A percentile compares a stretch with the other conserved stretches of the same genome.
phyloP scores from a whole-genome alignment of 2,797 vertebrate genomes.

The Pipistrellus pipistrellus region DNA sequence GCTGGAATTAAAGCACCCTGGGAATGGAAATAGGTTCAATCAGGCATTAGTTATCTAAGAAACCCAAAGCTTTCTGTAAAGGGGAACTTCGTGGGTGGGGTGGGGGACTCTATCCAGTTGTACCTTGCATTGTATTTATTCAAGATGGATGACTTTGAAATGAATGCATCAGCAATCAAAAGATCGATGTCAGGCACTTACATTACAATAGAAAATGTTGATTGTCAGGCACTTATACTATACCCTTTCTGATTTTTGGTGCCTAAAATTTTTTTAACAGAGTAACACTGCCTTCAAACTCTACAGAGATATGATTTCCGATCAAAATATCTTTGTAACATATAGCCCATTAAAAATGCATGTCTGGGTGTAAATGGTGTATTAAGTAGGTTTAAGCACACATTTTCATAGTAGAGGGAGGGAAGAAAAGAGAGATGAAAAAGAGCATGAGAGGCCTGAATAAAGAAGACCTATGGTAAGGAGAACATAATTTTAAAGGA shows the following conservation, averaged over 20 bases:
- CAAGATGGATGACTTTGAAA: not conserved
- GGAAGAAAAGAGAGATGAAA: not conserved
- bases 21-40: not conserved
- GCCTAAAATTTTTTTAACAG: not conserved
- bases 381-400: not conserved
- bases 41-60: not conserved
- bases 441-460: not conserved
- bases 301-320: conserved; percentile 19
- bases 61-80: not conserved
- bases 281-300: not conserved
- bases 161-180: not conserved
- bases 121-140: not conserved
- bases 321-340: conserved; percentile 14
- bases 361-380: not conserved
- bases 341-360: not conserved
- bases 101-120: not conserved
- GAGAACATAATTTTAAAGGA: not conserved
- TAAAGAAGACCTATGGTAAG: not conserved
- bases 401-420: not conserved
- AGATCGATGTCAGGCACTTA: not conserved
- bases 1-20: not conserved
- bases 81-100: not conserved
- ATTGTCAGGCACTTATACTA: not conserved
- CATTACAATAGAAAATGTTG: not conserved
- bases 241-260: not conserved